Base-by-base conservation (phyloP, 2,113 vertebrate genomes). In the Nothobranchius kuhntae region DNA sequence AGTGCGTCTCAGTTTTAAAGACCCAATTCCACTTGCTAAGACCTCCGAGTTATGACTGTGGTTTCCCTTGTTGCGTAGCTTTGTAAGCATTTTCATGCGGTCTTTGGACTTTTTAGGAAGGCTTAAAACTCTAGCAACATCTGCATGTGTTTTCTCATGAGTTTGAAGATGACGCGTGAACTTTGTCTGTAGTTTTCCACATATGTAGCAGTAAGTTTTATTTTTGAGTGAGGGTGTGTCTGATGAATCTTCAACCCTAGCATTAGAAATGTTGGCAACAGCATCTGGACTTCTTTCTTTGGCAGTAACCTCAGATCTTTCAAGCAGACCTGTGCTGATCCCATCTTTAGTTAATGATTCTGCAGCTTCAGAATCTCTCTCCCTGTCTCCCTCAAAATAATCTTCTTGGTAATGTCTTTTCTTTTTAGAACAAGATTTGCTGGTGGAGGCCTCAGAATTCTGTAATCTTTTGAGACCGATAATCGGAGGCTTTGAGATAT, bases 171-270 rank as follows among this genome's bases (percentile, higher is more conserved):
- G 26, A 13, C 4, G 2, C 9, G 26, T 36, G 9, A 47, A 55
- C 45, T 47, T 66, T 47, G 61, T 4, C 61, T 52, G 53, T 55
- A n/a, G 42, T 14, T 47, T 55, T n/a, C 44, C 42, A 55, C 63
- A 66, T 45, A 66, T 66, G 30, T 47, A 66, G 1, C 53, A 66
- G n/a, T 66, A 21, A 10, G 14, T 66, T 48, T 21, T 55, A 46
- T 66, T 46, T 47, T 10, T 38, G 30, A 13, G 10, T 6, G 7
- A 45, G 40, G 52, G 45, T 45, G 40, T 15, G 13, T 54, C 44
- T 44, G 51, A 12, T 38, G 45, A 5, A 14, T 45, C 1, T 65
- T 45, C 51, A 54, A 9, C 40, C 9, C 11, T n/a, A 48, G 3
- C 26, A 48, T 35, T 15, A 61, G 24, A 24, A 35, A 13, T 26